phyloP scores from a whole-genome alignment of 2,113 vertebrate genomes.

The Ptyas mucosa region DNA sequence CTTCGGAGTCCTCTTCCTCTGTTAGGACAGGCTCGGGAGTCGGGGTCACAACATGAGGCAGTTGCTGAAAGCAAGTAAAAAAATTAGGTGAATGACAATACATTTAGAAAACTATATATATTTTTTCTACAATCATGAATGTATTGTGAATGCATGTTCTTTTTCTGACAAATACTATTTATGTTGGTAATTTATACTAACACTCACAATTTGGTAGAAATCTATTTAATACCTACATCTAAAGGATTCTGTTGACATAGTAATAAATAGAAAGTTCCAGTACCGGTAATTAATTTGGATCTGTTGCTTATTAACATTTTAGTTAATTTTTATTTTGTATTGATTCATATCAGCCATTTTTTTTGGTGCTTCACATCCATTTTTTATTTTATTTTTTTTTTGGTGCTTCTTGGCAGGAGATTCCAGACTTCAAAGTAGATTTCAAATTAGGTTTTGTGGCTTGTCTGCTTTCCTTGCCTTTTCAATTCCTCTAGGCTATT shows the following conservation, averaged over 20 bases:
- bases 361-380: not conserved
- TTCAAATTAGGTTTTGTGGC: slow-evolving; percentile 22
- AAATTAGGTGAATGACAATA: not conserved
- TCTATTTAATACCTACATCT: not conserved
- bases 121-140: not conserved
- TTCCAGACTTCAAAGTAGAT: slow-evolving; percentile 18
- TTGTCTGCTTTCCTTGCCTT: not conserved
- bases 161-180: not conserved
- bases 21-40: too few relatives aligned
- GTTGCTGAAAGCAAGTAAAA: not conserved
- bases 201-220: not conserved
- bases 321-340: slow-evolving; percentile 18
- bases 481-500: slow-evolving; percentile 22
- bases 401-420: not conserved
- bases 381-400: too few relatives aligned
- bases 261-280: not conserved
- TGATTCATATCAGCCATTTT: not conserved
- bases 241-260: not conserved
- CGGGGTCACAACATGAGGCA: too few relatives aligned
- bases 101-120: not conserved
- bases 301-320: not conserved
- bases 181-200: not conserved
- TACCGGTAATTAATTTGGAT: not conserved
- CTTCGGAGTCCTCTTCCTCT: too few relatives aligned
- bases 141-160: not conserved